Evolutionary conservation across 2,888 invertebrate species (phyloP).

Genomic region (Mesorhabditis belari): DNA sequence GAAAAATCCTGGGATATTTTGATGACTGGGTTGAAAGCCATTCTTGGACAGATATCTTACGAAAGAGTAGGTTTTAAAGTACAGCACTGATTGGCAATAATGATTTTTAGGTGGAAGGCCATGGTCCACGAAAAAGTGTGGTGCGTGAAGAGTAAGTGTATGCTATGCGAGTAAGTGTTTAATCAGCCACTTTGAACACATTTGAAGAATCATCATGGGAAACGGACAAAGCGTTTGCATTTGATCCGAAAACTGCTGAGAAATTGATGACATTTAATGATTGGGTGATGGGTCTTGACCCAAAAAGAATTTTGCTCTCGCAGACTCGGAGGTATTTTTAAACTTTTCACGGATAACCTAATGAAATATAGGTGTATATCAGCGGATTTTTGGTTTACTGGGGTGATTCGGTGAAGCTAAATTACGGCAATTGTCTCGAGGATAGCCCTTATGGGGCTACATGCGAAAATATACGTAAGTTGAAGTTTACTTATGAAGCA

Average conservation of each 20-base stretch:
- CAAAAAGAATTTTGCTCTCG: constrained; percentile 78
- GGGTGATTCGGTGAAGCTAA: too few relatives aligned
- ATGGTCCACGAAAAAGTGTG: constrained; percentile 72
- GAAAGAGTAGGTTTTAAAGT: constrained; percentile 66
- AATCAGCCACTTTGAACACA: too few relatives aligned
- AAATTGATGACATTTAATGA: constrained; percentile 90
- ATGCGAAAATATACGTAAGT: too few relatives aligned
- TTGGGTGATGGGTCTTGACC: constrained; percentile 96
- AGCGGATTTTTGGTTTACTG: too few relatives aligned
- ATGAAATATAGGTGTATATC: too few relatives aligned
- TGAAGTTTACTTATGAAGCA: too few relatives aligned
- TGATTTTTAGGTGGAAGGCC: constrained; percentile 66
- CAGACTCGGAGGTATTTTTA: constrained; percentile 38
- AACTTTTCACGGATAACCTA: too few relatives aligned
- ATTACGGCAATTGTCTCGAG: too few relatives aligned
- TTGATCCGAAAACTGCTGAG: constrained; percentile 17
- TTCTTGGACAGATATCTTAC: constrained; percentile 70
- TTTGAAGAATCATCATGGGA: too few relatives aligned
- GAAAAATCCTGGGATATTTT: constrained; percentile 32
- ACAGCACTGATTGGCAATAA: constrained; percentile 65
- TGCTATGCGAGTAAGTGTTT: constrained; percentile 66
- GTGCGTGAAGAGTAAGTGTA: constrained; percentile 72
- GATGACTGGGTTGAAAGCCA: constrained; percentile 75
- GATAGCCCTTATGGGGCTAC: too few relatives aligned
- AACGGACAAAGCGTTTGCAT: constrained; percentile 70